Base-by-base conservation (phyloP, 2,797 vertebrate species). In the Falco columbarius region DNA sequence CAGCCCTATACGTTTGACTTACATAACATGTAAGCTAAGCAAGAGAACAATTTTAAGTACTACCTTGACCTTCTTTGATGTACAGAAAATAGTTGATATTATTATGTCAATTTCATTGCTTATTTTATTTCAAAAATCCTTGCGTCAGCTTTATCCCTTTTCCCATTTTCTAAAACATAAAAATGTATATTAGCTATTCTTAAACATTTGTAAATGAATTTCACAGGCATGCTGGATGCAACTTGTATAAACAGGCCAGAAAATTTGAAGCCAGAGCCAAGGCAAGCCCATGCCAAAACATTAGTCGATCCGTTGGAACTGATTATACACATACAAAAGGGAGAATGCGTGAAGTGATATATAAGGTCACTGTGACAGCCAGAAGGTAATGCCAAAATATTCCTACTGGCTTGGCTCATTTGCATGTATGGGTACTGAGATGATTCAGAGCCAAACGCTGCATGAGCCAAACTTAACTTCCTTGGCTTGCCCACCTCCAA, bases 311-410 rank as follows among this genome's bases (percentile, higher is more conserved):
- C 93, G 95, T 83, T 96, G 95, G 89, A 97, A 95, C 90, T 95
- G 96, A 95, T 93, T 95, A 97, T 95, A 93, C 72, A 70, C 44
- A 86, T 95, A 93, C 93, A 95, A 97, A 97, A 90, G 74, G 88
- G 90, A 92, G 51, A 95, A 96, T 67, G 85, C 36, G 30, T 96
- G 81, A 95, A 97, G 89, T 95, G 96, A 96, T 95, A 95, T 97
- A 97, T 96, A 98, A 98, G 97, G 98, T 98, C 97, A 97, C 76
- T 26, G 84, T 96, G 97, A 97, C 97, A 98, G 95, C 87, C 92
- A 96, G 87, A 74, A 84, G 55, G 46, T 86, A 90, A 89, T 97
- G 97, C 96, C 98, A 98, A 89, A 97, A 95, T 95, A 93, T 92
- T 96, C 94, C 90, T 96, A 70, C 88, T 97, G 94, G 80, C 81